Conservation (phyloP, 64 coral and sea anemone species). For the Stichodactyla mertensii region DNA sequence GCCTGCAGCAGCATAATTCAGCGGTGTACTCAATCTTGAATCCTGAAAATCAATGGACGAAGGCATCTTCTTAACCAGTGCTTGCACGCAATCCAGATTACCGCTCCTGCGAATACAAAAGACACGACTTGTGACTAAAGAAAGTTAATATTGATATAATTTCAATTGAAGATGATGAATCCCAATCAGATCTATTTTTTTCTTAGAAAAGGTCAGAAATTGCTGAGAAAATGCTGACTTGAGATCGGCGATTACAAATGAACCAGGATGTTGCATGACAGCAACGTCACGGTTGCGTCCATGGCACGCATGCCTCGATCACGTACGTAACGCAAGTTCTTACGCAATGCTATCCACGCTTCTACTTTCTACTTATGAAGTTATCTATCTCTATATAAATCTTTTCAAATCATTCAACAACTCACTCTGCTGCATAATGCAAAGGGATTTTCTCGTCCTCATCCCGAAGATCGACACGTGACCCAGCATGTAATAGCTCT, state of each 20-base stretch:
- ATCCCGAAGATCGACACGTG: constrained; percentile 52
- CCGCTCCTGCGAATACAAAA: constrained; percentile 39
- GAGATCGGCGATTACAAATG: not conserved
- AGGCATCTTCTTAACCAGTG: constrained; percentile 38
- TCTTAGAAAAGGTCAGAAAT: too few relatives aligned
- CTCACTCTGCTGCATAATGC: constrained; percentile 78
- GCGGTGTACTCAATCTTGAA: constrained; percentile 52
- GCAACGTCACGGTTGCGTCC: too few relatives aligned
- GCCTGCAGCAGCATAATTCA: constrained; percentile 41
- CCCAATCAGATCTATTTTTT: too few relatives aligned
- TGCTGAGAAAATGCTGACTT: not conserved
- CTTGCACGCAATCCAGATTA: constrained; percentile 46
- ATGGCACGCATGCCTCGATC: too few relatives aligned
- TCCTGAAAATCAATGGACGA: constrained; percentile 54
- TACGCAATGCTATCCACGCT: too few relatives aligned
- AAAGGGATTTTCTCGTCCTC: constrained; percentile 77
- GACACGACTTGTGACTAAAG: not conserved
- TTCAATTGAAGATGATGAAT: too few relatives aligned
- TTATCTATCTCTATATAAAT: too few relatives aligned
- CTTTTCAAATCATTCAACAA: not conserved
- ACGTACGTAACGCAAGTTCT: too few relatives aligned
- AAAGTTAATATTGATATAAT: not conserved
- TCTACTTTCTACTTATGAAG: too few relatives aligned
- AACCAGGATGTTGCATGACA: not conserved
- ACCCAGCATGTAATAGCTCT: constrained; percentile 44